Evolutionary conservation across 2,113 vertebrate genomes (phyloP).

Genomic region (Struthidea cinerea): DNA sequence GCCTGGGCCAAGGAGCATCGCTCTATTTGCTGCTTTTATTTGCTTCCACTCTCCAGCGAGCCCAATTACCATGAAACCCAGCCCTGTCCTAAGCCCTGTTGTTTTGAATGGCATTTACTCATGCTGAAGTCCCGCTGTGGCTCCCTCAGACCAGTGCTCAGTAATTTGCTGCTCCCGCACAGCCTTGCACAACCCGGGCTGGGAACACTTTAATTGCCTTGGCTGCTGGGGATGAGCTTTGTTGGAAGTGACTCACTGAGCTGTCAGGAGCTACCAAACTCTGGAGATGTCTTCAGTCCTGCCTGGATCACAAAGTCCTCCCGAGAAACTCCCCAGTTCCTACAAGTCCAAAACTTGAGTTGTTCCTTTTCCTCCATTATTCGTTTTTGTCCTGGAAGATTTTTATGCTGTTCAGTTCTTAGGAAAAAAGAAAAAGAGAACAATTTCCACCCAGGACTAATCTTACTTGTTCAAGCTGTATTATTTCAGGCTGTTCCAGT

Average conservation of each 20-base stretch:
- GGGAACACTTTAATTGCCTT: neutral
- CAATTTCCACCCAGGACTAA: neutral
- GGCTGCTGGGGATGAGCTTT: neutral
- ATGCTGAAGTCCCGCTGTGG: neutral
- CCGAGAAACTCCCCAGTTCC: neutral
- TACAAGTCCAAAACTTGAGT: neutral
- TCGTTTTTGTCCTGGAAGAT: neutral
- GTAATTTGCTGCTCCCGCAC: neutral
- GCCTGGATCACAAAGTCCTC: neutral
- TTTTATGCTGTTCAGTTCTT: neutral
- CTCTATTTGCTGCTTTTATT: neutral
- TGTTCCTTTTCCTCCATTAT: neutral
- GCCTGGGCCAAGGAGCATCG: neutral
- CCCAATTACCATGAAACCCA: neutral
- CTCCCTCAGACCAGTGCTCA: neutral
- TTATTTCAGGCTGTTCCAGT: neutral
- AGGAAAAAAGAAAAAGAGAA: neutral
- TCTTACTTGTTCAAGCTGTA: neutral
- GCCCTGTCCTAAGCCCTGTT: neutral
- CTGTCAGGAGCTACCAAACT: neutral
- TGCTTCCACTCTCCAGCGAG: neutral
- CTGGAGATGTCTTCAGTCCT: neutral
- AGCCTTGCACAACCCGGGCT: neutral
- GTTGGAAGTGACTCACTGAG: slow-evolving; percentile 4
- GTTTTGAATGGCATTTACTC: neutral